Conservation (phyloP, 2,113 vertebrate genomes). For the pig (Sus scrofa) region DNA sequence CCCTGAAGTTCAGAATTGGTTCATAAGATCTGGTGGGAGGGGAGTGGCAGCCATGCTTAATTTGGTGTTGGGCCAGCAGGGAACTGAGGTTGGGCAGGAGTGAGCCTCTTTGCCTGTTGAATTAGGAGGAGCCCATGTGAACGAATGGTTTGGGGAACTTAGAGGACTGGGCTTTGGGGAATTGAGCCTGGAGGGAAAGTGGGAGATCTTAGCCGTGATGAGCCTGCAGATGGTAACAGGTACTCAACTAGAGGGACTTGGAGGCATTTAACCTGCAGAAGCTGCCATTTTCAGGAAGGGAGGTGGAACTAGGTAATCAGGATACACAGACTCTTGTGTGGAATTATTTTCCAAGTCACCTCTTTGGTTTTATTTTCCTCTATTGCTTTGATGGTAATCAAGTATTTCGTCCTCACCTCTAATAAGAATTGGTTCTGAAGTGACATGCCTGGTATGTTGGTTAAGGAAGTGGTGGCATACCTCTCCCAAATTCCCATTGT, state of each 20-base stretch:
- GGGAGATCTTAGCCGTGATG: not conserved
- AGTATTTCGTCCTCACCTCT: not conserved
- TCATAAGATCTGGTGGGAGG: not conserved
- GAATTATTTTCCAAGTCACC: not conserved
- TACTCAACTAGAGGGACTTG: not conserved
- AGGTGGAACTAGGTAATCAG: not conserved
- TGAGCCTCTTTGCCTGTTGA: not conserved
- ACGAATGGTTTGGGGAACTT: not conserved
- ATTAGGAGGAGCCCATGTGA: not conserved
- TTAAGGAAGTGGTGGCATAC: not conserved
- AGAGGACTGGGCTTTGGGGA: not conserved
- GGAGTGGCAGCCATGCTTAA: not conserved
- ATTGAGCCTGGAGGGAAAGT: not conserved
- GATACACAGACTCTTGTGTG: not conserved
- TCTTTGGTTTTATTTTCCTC: not conserved
- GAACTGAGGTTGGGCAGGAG: not conserved
- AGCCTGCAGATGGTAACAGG: not conserved
- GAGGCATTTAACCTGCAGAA: not conserved
- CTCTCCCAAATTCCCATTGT: not conserved
- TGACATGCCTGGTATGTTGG: not conserved
- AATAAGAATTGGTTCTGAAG: constrained; percentile 7
- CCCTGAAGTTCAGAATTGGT: not conserved
- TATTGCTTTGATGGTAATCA: not conserved
- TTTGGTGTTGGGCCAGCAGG: not conserved
- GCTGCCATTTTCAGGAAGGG: not conserved